phyloP scores from a whole-genome alignment of 2,113 vertebrate species.

The Puffinus mauretanicus region DNA sequence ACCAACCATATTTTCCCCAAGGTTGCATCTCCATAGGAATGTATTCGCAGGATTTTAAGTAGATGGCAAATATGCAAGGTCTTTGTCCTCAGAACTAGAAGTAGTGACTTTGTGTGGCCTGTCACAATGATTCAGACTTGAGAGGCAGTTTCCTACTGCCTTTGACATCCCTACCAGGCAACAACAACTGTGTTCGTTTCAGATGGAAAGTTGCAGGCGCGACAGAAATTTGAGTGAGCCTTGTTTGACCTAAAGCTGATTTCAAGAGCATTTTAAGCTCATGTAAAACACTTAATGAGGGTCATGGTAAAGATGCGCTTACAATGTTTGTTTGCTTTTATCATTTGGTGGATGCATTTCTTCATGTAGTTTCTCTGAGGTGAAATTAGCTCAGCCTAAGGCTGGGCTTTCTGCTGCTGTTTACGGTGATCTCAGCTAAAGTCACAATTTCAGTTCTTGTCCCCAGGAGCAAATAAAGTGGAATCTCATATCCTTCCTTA shows the following conservation, averaged over 20 bases:
- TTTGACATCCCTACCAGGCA: neutral
- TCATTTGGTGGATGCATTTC: neutral
- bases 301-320: neutral
- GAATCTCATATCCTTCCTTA: neutral
- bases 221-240: neutral
- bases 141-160: neutral
- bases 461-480: neutral
- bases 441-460: neutral
- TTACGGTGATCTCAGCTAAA: neutral
- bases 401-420: neutral
- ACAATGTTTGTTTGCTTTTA: neutral
- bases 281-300: neutral
- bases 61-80: neutral
- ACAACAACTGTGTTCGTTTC: neutral
- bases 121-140: neutral
- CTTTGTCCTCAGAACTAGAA: neutral
- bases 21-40: neutral
- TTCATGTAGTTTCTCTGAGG: neutral
- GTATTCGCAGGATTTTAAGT: neutral
- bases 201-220: rapidly evolving
- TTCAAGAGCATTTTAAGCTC: neutral
- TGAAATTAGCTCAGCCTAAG: neutral
- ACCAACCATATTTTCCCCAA: neutral
- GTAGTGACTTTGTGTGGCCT: neutral
- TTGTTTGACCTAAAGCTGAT: neutral